Evolutionary conservation across 1,140 invertebrate genomes (phyloP).

Genomic region (Caenorhabditis remanei): DNA sequence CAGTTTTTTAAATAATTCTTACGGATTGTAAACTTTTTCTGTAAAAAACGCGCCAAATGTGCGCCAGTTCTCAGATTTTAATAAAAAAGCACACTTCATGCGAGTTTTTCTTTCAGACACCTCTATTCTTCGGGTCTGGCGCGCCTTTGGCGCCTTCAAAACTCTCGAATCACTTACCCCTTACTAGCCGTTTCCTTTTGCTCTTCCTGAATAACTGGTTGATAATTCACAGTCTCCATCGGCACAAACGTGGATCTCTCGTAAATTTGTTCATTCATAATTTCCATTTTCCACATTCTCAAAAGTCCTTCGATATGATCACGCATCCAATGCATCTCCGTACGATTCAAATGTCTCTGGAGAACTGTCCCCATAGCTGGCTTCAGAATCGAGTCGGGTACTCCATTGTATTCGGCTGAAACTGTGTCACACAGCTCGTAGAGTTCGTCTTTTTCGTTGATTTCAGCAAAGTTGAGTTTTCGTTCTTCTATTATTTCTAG

Average conservation of each 20-base stretch:
- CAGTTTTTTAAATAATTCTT: no score
- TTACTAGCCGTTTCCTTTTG: neutral
- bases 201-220: conserved; percentile 2
- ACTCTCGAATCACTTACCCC: neutral
- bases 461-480: conserved; percentile 66
- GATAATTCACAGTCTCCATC: conserved; percentile 7
- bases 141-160: no score
- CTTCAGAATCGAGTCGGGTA: conserved; percentile 65
- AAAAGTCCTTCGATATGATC: conserved; percentile 18
- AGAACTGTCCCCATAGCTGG: conserved; percentile 62
- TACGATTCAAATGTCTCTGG: conserved; percentile 52
- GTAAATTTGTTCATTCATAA: conserved; percentile 31
- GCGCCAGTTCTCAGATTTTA: no score
- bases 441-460: conserved; percentile 64
- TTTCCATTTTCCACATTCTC: conserved; percentile 25
- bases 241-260: conserved; percentile 5
- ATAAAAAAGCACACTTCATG: no score
- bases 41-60: no score
- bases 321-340: conserved; percentile 41
- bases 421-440: conserved; percentile 63
- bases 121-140: no score
- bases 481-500: conserved; percentile 15
- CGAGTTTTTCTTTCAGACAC: no score
- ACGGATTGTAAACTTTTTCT: no score
- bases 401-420: conserved; percentile 54